These are phyloP conservation scores for Aporophyla lueneburgensis DNA, from an alignment of 2,888 invertebrate species.

Conservation along the genomic window DNA sequence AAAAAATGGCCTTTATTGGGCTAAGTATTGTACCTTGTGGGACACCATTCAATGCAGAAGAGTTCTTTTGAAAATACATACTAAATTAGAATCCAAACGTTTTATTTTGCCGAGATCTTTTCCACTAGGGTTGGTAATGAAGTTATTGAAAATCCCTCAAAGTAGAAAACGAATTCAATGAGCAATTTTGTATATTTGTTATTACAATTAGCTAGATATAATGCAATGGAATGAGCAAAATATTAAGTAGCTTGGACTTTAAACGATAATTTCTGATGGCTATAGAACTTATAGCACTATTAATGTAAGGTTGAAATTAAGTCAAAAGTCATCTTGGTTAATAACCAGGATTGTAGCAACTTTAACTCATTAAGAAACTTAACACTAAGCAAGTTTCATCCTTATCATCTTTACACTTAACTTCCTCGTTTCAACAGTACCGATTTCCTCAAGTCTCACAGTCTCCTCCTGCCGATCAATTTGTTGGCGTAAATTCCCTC, in stretches of 20 bases:
- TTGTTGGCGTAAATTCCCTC: slow-evolving; percentile 60
- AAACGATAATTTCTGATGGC: neutral
- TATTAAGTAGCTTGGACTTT: neutral
- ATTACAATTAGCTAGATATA: no score
- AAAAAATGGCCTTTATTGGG: neutral
- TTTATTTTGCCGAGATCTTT: neutral
- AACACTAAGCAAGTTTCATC: neutral
- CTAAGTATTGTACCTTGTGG: neutral
- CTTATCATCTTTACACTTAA: neutral
- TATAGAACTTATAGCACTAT: no score
- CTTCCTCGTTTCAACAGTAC: neutral
- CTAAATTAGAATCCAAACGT: neutral
- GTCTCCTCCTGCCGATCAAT: slow-evolving; percentile 40
- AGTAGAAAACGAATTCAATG: neutral
- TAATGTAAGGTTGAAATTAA: neutral
- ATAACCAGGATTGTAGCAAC: neutral
- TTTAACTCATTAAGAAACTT: neutral
- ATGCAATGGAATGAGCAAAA: neutral
- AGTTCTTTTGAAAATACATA: neutral
- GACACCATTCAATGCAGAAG: neutral
- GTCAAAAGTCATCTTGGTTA: neutral
- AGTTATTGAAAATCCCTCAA: neutral
- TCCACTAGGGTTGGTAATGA: neutral
- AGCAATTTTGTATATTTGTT: neutral
- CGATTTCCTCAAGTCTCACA: slow-evolving; percentile 2